Evolutionary conservation across 2,888 invertebrate species (phyloP).

Genomic region (Synergus gifuensis): DNA sequence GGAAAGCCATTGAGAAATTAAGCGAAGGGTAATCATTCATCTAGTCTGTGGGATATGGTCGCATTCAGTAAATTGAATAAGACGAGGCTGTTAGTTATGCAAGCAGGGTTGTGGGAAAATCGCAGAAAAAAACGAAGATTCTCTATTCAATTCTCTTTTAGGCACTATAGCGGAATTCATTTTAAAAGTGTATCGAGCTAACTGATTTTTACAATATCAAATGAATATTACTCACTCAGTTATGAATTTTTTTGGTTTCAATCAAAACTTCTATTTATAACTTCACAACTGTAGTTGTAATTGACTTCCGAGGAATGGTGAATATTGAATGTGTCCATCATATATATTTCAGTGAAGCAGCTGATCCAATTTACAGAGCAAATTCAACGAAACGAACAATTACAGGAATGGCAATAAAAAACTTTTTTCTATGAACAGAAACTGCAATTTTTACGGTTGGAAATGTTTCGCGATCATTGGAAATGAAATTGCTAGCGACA

Average conservation of each 20-base stretch:
- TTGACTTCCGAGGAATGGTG: not conserved
- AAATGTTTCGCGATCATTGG: slow-evolving; percentile 33
- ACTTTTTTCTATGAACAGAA: slow-evolving; percentile 19
- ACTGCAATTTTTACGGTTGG: slow-evolving; percentile 30
- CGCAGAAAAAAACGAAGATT: not conserved
- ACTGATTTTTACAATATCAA: not conserved
- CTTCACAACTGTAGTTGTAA: not conserved
- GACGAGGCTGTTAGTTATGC: not conserved
- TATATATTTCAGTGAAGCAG: not conserved
- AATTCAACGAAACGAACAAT: slow-evolving; percentile 27
- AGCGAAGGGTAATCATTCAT: slow-evolving; percentile 35
- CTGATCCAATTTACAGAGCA: slow-evolving; percentile 13
- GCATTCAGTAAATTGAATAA: slow-evolving; percentile 27
- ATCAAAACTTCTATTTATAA: not conserved
- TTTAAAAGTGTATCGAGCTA: not conserved
- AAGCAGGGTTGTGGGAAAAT: slow-evolving; percentile 9
- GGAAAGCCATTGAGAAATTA: slow-evolving; percentile 28
- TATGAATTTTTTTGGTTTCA: not conserved
- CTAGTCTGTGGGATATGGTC: slow-evolving; percentile 1
- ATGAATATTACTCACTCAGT: not conserved
- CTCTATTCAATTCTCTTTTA: not conserved
- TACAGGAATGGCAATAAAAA: slow-evolving; percentile 26
- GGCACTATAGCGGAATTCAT: not conserved
- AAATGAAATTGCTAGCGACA: slow-evolving; percentile 51
- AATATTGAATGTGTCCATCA: slow-evolving; percentile 6